Evolutionary conservation across 2,797 vertebrate species (phyloP).

Genomic region (Pagetopsis macropterus): DNA sequence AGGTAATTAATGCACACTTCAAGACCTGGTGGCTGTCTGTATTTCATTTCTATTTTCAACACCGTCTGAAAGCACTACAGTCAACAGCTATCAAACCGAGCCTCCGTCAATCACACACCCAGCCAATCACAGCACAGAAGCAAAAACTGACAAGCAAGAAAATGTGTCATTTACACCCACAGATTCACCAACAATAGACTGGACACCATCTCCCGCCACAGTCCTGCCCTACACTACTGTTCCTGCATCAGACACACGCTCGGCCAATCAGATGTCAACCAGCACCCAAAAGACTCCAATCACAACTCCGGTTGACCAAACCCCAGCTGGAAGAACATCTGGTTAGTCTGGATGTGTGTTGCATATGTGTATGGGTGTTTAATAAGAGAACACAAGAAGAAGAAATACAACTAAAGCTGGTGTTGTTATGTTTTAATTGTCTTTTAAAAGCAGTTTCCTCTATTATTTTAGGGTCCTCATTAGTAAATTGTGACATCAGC

Average conservation of each 20-base stretch:
- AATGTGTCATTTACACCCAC: background rate
- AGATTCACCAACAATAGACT: background rate
- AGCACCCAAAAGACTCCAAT: background rate
- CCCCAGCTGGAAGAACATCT: background rate
- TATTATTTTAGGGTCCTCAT: conserved; percentile 33
- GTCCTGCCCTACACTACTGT: background rate
- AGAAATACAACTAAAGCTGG: background rate
- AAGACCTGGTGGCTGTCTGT: background rate
- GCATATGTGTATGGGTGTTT: conserved; percentile 8
- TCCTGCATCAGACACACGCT: background rate
- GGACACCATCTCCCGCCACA: background rate
- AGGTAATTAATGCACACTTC: background rate
- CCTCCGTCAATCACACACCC: background rate
- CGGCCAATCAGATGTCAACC: conserved; percentile 27
- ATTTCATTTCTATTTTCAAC: conserved; percentile 4
- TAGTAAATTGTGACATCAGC: conserved; percentile 61
- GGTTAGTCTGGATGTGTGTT: conserved; percentile 13
- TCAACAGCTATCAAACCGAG: background rate
- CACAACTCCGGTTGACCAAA: conserved; percentile 2
- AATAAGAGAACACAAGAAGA: background rate
- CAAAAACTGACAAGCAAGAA: background rate
- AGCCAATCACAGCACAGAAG: background rate
- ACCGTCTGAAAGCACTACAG: background rate
- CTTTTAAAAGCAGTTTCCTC: background rate
- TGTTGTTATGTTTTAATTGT: too few species aligned